phyloP scores from a whole-genome alignment of 2,888 invertebrate genomes.

The Apamea sordens region DNA sequence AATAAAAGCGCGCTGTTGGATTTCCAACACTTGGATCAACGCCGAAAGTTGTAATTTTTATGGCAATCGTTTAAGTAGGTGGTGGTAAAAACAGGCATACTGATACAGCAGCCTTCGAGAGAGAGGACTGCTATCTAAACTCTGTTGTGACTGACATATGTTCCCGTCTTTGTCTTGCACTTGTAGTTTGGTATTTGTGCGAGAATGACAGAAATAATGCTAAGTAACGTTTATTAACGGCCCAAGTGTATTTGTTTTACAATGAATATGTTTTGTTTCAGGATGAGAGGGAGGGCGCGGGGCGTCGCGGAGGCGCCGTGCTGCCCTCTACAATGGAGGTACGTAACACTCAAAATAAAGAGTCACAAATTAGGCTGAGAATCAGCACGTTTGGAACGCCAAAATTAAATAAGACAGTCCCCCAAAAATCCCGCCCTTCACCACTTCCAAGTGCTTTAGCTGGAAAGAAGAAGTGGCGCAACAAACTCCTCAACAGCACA shows the following conservation, averaged over 20 bases:
- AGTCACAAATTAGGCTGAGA: not conserved
- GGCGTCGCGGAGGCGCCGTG: constrained; percentile 92
- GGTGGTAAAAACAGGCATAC: not conserved
- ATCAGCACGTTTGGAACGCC: not conserved
- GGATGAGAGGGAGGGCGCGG: constrained; percentile 93
- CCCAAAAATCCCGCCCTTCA: not conserved
- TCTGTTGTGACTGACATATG: not conserved
- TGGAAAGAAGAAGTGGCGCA: no score
- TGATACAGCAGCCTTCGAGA: not conserved
- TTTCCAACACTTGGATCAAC: no score
- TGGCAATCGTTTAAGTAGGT: not conserved
- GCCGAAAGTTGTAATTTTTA: not conserved
- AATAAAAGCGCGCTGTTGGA: no score
- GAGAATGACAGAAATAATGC: not conserved
- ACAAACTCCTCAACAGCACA: no score
- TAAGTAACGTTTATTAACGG: not conserved
- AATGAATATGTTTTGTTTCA: constrained; percentile 83
- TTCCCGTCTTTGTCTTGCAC: not conserved
- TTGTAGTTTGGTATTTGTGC: not conserved
- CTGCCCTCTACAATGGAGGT: constrained; percentile 92
- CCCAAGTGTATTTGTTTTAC: not conserved
- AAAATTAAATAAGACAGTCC: not conserved
- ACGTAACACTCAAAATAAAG: constrained; percentile 57
- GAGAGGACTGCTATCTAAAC: not conserved
- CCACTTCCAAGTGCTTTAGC: no score